Conservation (phyloP, 2,797 vertebrate genomes). For the Malacoraja senta region DNA sequence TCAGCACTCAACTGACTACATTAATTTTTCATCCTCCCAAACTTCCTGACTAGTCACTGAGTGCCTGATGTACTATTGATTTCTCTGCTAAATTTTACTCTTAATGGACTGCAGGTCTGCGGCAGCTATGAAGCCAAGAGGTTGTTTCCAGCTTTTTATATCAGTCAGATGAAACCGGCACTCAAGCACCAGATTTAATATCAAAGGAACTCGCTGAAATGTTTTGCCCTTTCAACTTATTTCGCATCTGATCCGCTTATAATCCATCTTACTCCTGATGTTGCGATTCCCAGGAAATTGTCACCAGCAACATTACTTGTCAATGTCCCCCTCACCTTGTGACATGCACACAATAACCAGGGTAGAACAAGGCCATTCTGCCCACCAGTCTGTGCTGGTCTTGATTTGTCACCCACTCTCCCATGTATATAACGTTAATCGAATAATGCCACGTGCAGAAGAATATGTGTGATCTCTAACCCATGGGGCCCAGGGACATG, state of each 20-base stretch:
- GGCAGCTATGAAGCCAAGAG: background rate
- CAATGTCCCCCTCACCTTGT: too few species aligned
- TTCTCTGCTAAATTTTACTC: constrained; percentile 18
- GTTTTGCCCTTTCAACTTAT: background rate
- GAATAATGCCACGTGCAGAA: too few species aligned
- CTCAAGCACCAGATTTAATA: background rate
- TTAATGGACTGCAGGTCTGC: background rate
- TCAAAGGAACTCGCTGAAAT: background rate
- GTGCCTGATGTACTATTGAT: constrained; percentile 29
- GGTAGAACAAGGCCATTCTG: background rate
- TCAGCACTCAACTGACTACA: background rate
- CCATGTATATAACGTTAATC: too few species aligned
- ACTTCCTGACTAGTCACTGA: constrained; percentile 18
- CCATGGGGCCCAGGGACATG: too few species aligned
- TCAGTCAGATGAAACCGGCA: background rate
- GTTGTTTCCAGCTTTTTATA: background rate
- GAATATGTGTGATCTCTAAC: too few species aligned
- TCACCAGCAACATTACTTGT: too few species aligned
- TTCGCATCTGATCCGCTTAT: background rate
- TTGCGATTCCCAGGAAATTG: background rate
- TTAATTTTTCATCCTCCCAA: constrained; percentile 26
- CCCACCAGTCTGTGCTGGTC: background rate
- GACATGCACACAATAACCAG: background rate
- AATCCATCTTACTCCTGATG: background rate
- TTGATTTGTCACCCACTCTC: too few species aligned